Base-by-base conservation (phyloP, 64 coral and sea anemone genomes). In the Montipora sp. region DNA sequence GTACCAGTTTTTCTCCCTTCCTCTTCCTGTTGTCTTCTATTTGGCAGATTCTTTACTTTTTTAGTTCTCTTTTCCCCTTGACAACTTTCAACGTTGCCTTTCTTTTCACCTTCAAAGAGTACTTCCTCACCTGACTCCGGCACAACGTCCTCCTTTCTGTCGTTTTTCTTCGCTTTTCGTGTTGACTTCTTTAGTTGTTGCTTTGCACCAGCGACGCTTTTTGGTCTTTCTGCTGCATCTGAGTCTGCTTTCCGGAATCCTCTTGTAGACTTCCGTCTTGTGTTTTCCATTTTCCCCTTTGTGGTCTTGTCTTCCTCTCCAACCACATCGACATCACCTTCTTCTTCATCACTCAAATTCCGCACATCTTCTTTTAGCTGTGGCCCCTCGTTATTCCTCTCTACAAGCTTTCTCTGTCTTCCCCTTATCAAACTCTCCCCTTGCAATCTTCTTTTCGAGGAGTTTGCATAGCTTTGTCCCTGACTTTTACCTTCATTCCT, bases 41-140 rank as follows among this genome's bases (percentile, higher is more conserved):
- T 24, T 88, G 85, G 14, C 7, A 57, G 67, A 88, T 15, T 78
- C 36, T 60, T 90, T 19, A 59, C 68, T 21, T 58, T 58, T 68
- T 19, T 9, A 2, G 14, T 19, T 66, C 19, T 21, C 59, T 23
- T 66, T 46, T 68, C 24, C n/a, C 24, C 47, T 15, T 67, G 27
- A 2, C 51, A 9, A 60, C 19, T 16, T 18, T 75, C 48, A 74
- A 88, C 13, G 82, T 13, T 61, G 65, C 20, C 21, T 19, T 10
- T 23, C 20, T 65, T 23, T n/a, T 84, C 48, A n/a, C 15, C 83
- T 12, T 20, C 83, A 73, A 36, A 68, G 15, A n/a, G 75, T 15
- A 49, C 3, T 18, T 49, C 67, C 9, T 50, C 84, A 51, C 24
- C 84, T 24, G 67, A 51, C 3, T 14, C 13, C 0, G 23, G 22